Conservation (phyloP, 2,113 vertebrate species). For the Pteronura brasiliensis region DNA sequence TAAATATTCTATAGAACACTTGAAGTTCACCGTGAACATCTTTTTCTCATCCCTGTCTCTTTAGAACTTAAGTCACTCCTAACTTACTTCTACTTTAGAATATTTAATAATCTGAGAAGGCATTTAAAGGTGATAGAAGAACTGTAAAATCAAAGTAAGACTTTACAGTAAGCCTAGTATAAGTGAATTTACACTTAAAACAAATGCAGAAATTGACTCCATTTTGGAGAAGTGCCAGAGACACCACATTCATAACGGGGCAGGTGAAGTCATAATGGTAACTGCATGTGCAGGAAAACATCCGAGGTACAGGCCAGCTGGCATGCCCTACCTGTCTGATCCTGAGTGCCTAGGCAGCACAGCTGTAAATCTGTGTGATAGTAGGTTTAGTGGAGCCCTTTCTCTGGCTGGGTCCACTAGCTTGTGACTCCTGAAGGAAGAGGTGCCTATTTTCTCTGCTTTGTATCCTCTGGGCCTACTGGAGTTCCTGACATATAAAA, state of each 20-base stretch:
- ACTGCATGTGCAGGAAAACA: not conserved
- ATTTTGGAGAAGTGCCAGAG: constrained; percentile 29
- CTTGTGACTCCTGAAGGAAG: not conserved
- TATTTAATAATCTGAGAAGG: constrained; percentile 37
- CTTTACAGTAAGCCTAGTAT: not conserved
- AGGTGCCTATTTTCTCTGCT: not conserved
- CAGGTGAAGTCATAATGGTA: not conserved
- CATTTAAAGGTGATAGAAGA: not conserved
- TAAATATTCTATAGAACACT: not conserved
- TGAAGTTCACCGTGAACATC: not conserved
- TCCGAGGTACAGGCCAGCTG: no score
- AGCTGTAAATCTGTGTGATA: not conserved
- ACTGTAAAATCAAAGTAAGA: constrained; percentile 19
- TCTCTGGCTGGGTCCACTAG: not conserved
- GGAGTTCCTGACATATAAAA: not conserved
- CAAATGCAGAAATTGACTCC: not conserved
- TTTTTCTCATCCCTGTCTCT: not conserved
- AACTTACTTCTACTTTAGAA: constrained; percentile 9
- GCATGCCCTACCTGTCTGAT: not conserved
- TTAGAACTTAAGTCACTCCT: not conserved
- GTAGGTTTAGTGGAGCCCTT: not conserved
- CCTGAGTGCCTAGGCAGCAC: not conserved
- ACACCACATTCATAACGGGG: not conserved
- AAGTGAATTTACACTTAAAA: constrained; percentile 27
- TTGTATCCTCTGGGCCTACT: not conserved